Evolutionary conservation across 2,888 invertebrate species (phyloP), one percentile per base, ranked within the genome.

Genomic region (Sphinx pinastri): DNA sequence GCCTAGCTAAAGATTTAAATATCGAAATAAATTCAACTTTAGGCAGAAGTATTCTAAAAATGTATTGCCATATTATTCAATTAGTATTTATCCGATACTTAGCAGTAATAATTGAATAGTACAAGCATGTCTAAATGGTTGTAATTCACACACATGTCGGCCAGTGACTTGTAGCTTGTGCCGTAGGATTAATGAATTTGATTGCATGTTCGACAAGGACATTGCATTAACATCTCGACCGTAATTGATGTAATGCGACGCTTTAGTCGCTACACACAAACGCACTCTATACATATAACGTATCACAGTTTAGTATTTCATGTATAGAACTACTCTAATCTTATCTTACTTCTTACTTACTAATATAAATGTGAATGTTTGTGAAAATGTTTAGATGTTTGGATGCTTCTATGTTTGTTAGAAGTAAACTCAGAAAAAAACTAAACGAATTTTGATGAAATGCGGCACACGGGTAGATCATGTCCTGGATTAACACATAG

Each of bases 221-320:
- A 63, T 63, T 49, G 63, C 63, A 63, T 63, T 63, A 49, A 63
- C 63, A 63, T 63, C 63, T 63, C 63, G 49, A 19, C 63, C 63
- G 63, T 63, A 63, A 63, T 63, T 63, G 63, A 63, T 63, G 63
- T 63, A 63, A 63, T 63, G 63, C 63, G 63, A 49, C 63, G 14
- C 19, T 16, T 16, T 51, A 51, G 16, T 55, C 6, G 16, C 45
- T 60, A 60, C 47, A 63, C 49, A 63, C 12, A 7, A 25, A 63
- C 49, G 2, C 49, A 60, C 49, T 63, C 47, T 5, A 25, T 25
- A 49, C 19, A 19, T 47, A 60, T 47, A 60, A 60, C 16, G 1
- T 60, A 60, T 10, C 16, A n/a, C 38, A 10, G 2, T 47, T 11
- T 47, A 38, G 10, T 45, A 60, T 16, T 45, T 16, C 4, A 16